phyloP scores from a whole-genome alignment of 2,113 vertebrate genomes.

The Lepisosteus oculatus region DNA sequence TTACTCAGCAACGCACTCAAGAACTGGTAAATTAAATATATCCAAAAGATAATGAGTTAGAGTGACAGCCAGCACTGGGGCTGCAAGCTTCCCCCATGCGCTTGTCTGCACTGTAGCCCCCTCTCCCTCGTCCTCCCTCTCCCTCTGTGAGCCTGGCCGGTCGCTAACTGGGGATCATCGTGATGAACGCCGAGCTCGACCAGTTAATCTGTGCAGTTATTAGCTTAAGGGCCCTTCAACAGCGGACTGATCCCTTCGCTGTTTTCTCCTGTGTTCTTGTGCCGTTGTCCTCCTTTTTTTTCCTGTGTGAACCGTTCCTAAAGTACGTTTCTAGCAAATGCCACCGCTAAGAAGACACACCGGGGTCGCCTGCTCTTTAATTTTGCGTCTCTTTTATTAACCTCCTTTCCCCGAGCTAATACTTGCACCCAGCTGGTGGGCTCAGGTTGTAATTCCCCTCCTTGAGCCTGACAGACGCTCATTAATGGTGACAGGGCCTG shows the following conservation, averaged over 20 bases:
- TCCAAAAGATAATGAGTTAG: slow-evolving; percentile 52
- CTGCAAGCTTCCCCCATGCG: slow-evolving; percentile 30
- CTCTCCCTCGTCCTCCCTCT: slow-evolving; percentile 15
- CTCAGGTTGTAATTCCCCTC: neutral
- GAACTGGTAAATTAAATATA: slow-evolving; percentile 58
- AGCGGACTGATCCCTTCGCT: slow-evolving; percentile 36
- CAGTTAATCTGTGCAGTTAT: slow-evolving; percentile 72
- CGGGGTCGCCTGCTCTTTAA: slow-evolving; percentile 54
- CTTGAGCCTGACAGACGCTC: neutral
- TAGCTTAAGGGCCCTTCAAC: slow-evolving; percentile 65
- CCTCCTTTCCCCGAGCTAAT: slow-evolving; percentile 22
- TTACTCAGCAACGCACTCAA: slow-evolving; percentile 52
- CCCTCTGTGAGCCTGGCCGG: slow-evolving; percentile 43
- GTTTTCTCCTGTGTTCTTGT: slow-evolving; percentile 43
- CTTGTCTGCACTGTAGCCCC: slow-evolving; percentile 16
- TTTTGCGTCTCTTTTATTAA: slow-evolving; percentile 43
- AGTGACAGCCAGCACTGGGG: slow-evolving; percentile 40
- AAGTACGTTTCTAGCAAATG: neutral
- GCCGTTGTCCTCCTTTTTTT: slow-evolving; percentile 39
- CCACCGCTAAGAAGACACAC: slow-evolving; percentile 41
- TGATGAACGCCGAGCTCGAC: slow-evolving; percentile 69
- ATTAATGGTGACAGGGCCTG: no score
- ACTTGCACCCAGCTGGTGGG: neutral
- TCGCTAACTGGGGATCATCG: slow-evolving; percentile 57
- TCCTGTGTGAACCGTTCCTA: no score